Evolutionary conservation across 2,888 invertebrate genomes (phyloP), one percentile per base, ranked within the genome.

Genomic region (Adela reaumurella): DNA sequence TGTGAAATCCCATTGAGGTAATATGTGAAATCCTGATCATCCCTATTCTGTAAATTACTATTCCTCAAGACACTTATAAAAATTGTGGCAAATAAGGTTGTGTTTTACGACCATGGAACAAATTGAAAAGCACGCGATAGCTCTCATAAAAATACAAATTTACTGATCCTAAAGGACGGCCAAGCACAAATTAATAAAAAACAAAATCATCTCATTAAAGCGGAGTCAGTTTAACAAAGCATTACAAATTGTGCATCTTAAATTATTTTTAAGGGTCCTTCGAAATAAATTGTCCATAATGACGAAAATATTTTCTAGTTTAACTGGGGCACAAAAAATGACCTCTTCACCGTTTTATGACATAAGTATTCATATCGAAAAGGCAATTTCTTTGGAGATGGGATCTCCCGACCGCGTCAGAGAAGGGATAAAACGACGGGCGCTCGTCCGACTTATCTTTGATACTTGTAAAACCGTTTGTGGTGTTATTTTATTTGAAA

Each of bases 321-420:
- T 64, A 67, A 65, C 63, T 60, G 62, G 57, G 58, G 50, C 55
- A 56, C 60, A 72, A 74, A 76, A 74, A 71, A 63, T 63, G 68
- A 45, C 65, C 63, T 58, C 64, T 67, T 68, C 70, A 67, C 63
- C 67, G 70, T 67, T 69, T 72, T 71, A 77, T 64, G 67, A 67
- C 64, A 62, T 63, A 64, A 62, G 63, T 63, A 65, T 67, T 62
- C 62, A 62, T 62, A 63, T 61, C 59, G 56, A 67, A 70, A 70
- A 70, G 70, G 61, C 56, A 57, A 57, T 60, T 59, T 63, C 68
- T 71, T 71, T 52, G 65, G 61, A 64, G 76, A 78, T 78, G 70
- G 69, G 71, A 78, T 77, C 76, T 68, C 64, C 62, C 57, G 63
- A 67, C 68, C 68, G 72, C 71, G 74, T 74, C 67, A 73, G 64